Conservation (phyloP, 2,113 vertebrate genomes). For the Limanda limanda region DNA sequence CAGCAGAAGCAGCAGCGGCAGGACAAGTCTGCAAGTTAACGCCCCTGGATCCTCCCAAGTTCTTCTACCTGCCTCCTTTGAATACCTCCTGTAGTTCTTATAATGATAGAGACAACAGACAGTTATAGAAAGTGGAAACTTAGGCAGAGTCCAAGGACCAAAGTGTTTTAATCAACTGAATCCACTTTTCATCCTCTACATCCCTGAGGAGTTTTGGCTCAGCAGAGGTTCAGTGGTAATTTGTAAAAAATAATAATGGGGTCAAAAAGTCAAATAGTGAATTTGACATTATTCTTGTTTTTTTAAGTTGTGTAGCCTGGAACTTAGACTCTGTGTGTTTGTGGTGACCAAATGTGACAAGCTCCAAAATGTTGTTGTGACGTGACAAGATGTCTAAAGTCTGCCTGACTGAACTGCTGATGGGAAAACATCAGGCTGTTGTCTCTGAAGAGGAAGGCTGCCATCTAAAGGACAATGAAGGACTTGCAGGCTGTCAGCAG, state of each 20-base stretch:
- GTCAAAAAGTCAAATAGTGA: constrained; percentile 8
- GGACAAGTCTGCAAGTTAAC: background rate
- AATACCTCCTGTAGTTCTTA: background rate
- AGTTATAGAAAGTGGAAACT: constrained; percentile 1
- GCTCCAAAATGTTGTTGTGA: background rate
- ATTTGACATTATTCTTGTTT: background rate
- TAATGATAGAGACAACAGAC: background rate
- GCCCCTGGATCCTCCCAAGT: background rate
- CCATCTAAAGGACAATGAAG: constrained; percentile 59
- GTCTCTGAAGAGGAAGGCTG: constrained; percentile 49
- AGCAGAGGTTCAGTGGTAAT: constrained; percentile 12
- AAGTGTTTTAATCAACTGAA: constrained; percentile 21
- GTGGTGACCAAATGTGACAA: background rate
- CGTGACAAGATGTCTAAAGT: background rate
- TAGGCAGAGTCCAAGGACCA: background rate
- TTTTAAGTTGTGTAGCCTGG: background rate
- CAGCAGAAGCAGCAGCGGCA: constrained; percentile 8
- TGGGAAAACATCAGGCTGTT: background rate
- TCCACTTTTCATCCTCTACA: constrained; percentile 40
- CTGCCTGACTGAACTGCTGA: background rate
- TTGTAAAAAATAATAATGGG: constrained; percentile 22
- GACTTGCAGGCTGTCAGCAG: constrained; percentile 9
- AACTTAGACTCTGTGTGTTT: background rate
- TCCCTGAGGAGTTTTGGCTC: constrained; percentile 15
- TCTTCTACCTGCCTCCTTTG: background rate